Evolutionary conservation across 2,113 vertebrate species (phyloP), one percentile per base, ranked within the genome.

Genomic region (Probosciger aterrimus): DNA sequence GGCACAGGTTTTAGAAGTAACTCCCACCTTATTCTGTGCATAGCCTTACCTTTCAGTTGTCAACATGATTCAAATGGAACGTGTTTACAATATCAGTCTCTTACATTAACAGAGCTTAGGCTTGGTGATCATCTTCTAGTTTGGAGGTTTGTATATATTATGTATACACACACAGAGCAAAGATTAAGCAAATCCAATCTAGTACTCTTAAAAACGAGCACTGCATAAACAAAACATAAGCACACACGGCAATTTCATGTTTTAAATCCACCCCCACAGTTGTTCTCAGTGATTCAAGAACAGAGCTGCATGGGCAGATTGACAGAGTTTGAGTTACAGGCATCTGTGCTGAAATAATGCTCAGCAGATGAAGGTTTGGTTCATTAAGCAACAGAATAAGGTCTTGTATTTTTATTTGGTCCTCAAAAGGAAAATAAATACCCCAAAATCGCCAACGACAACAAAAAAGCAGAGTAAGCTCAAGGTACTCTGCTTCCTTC

Each of bases 211-310:
- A 88, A 97, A 97, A 96, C 28, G 88, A 97, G 69, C 90, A 91
- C 96, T 97, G 93, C 94, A 96, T 97, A 97, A 98, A 98, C 97
- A 98, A 98, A 97, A 96, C 96, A 97, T 82, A 94, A 98, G 90
- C 25, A 63, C 97, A 97, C 96, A 97, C 64, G 57, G 97, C 96
- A 97, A 97, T 98, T 97, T 97, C 96, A 96, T 98, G 97, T 98
- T 98, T 97, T 98, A 59, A 86, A 92, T 92, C 98, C 97, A 94
- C 98, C 98, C 97, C 98, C 98, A 96, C 83, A 57, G 92, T 97
- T 97, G 97, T 98, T 98, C 97, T 96, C 93, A 96, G 96, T 94
- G 93, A 97, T 96, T 97, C 96, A 97, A 92, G 97, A 97, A 97
- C 86, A 95, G 97, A 97, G 94, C 91, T 95, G 96, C 97, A 98